These are phyloP conservation scores for Pachyuromys duprasi DNA, from an alignment of 2,797 vertebrate species.

Conservation along the genomic window DNA sequence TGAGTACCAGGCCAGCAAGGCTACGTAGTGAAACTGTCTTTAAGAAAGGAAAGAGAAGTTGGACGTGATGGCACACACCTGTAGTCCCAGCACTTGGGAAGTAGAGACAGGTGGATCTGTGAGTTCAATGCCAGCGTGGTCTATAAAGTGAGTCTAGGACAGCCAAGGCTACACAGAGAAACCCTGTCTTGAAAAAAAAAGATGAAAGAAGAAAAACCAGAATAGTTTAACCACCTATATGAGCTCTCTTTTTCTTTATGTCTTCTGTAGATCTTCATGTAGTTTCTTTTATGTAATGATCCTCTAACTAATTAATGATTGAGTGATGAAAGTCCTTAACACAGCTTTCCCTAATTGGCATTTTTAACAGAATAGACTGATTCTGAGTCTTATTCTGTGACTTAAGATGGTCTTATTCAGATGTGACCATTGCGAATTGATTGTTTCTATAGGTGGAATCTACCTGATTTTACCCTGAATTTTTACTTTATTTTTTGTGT, in stretches of 20 bases:
- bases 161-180: too few species aligned
- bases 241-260: constrained; percentile 16
- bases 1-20: not conserved
- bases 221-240: not conserved
- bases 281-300: not conserved
- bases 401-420: constrained; percentile 25
- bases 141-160: too few species aligned
- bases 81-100: too few species aligned
- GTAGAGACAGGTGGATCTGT: too few species aligned
- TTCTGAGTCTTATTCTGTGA: not conserved
- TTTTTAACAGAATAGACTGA: constrained; percentile 15
- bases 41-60: too few species aligned
- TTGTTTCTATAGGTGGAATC: constrained; percentile 48
- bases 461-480: constrained; percentile 38
- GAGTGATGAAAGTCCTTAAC: constrained; percentile 7
- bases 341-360: not conserved
- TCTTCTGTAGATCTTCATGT: not conserved
- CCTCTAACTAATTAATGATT: constrained; percentile 40
- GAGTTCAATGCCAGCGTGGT: too few species aligned
- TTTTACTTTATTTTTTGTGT: not conserved
- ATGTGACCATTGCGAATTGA: not conserved
- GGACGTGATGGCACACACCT: too few species aligned
- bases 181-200: too few species aligned
- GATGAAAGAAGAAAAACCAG: too few species aligned
- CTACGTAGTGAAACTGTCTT: not conserved